Base-by-base conservation (phyloP, 2,113 vertebrate genomes). In the Solea senegalensis region DNA sequence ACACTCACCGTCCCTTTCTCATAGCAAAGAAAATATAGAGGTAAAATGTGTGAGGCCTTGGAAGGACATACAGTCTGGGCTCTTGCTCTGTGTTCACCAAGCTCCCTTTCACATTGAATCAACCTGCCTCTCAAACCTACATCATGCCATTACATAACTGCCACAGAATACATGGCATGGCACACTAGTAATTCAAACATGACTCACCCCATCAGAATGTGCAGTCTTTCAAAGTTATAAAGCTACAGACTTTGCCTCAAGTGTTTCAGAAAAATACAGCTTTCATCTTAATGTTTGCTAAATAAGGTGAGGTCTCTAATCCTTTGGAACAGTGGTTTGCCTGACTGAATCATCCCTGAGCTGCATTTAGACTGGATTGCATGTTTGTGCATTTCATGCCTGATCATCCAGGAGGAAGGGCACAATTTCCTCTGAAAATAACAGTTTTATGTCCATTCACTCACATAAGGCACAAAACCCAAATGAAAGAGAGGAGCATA, bases 71-170 rank as follows among this genome's bases (percentile, higher is more conserved):
- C 14, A 65, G 53, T 16, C 9, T 58, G 57, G 34, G 34, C 51
- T 62, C 5, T 13, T 27, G 45, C 43, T 43, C 15, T 41, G 13
- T 7, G 7, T 34, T 3, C 3, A 34, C 5, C 34, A 34, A 34
- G 14, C 5, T 12, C 54, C 7, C 8, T 45, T 45, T 61, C 9
- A 48, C 40, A 39, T 41, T 12, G 8, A 13, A 28, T 48, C 28
- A 55, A 58, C 28, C 26, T 57, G 59, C 45, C 34, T 64, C 39
- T 39, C 12, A 58, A 69, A 26, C 54, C 54, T 27, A 60, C 3
- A 65, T 46, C 54, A 45, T 27, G 40, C 10, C 13, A 13, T 34
- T 41, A 49, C 5, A 60, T 55, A 6, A 48, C 59, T 46, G 15
- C 26, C 9, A 45, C 12, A 16, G 13, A 51, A 62, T 21, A 34